These are phyloP conservation scores for Styela clava DNA, from an alignment of 23 tunicate genomes.

Conservation along the genomic window DNA sequence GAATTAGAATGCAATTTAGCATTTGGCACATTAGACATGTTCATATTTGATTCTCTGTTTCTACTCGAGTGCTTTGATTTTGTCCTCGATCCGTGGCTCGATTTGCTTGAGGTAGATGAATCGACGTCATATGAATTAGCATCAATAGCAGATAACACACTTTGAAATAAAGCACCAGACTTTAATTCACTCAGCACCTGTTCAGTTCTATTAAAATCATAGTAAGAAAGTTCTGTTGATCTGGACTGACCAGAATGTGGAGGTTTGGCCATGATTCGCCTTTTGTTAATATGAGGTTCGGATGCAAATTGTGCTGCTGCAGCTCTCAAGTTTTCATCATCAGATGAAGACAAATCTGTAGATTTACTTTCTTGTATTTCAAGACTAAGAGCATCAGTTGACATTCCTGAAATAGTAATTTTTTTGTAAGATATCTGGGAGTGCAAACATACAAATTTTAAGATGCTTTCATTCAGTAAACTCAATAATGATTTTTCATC, in stretches of 20 bases:
- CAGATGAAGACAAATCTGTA: background rate
- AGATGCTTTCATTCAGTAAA: background rate
- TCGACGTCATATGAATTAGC: background rate
- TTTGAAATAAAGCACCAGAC: conserved; percentile 58
- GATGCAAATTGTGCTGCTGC: conserved; percentile 1
- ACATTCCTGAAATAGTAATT: conserved; percentile 4
- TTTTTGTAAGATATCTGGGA: no score
- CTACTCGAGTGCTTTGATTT: background rate
- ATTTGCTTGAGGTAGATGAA: conserved; percentile 5
- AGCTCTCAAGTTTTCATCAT: background rate
- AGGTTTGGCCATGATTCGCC: background rate
- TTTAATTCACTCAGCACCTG: conserved; percentile 59
- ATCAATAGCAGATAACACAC: conserved; percentile 26
- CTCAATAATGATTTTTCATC: no score
- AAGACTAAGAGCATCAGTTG: background rate
- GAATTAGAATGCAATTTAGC: background rate
- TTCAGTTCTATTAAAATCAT: conserved; percentile 41
- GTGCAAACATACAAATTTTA: no score
- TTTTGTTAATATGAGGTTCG: background rate
- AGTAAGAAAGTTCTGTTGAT: background rate
- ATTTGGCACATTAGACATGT: background rate
- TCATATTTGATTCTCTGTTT: conserved; percentile 2
- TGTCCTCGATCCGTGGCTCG: background rate
- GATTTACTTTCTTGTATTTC: background rate
- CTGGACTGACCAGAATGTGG: background rate